Percentiles rank a stretch among this genome's conserved stretches.
Evolutionary conservation across 2,888 invertebrate species (phyloP).

Genomic region (Dermolepida albohirtum): DNA sequence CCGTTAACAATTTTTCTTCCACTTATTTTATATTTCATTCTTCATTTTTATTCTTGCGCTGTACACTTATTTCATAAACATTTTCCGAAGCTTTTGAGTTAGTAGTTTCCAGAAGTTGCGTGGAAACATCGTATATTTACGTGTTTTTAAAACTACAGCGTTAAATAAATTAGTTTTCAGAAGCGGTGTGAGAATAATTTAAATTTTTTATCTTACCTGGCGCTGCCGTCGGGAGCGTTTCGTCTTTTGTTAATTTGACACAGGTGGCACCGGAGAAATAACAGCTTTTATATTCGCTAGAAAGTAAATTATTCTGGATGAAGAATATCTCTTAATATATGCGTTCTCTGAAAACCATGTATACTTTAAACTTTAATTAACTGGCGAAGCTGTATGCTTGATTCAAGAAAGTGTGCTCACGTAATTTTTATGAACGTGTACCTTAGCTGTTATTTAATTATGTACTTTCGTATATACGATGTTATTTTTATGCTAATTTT

Average conservation of each 20-base stretch:
- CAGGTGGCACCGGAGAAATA: conserved; percentile 59
- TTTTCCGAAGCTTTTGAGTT: not conserved
- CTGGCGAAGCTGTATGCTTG: not conserved
- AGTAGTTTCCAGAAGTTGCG: not conserved
- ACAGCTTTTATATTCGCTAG: conserved; percentile 55
- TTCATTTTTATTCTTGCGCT: too few species aligned
- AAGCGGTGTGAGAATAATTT: conserved; percentile 34
- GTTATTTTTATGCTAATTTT: too few species aligned
- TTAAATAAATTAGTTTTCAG: conserved; percentile 25
- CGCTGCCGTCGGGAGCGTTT: conserved; percentile 58
- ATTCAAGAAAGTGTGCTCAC: too few species aligned
- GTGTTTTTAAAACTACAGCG: conserved; percentile 16
- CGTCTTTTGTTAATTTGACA: conserved; percentile 63
- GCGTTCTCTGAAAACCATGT: conserved; percentile 6
- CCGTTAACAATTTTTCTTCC: too few species aligned
- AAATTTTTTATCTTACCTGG: conserved; percentile 44
- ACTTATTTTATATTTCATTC: too few species aligned
- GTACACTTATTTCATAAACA: too few species aligned
- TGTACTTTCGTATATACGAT: too few species aligned
- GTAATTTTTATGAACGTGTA: too few species aligned
- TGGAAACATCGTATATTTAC: conserved; percentile 5
- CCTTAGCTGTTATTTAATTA: too few species aligned
- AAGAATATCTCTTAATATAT: conserved; percentile 47
- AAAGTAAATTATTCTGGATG: conserved; percentile 52
- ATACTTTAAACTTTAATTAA: conserved; percentile 7